These are phyloP conservation scores for Poecilia wingei DNA, from an alignment of 2,797 vertebrate genomes.

Conservation along the genomic window DNA sequence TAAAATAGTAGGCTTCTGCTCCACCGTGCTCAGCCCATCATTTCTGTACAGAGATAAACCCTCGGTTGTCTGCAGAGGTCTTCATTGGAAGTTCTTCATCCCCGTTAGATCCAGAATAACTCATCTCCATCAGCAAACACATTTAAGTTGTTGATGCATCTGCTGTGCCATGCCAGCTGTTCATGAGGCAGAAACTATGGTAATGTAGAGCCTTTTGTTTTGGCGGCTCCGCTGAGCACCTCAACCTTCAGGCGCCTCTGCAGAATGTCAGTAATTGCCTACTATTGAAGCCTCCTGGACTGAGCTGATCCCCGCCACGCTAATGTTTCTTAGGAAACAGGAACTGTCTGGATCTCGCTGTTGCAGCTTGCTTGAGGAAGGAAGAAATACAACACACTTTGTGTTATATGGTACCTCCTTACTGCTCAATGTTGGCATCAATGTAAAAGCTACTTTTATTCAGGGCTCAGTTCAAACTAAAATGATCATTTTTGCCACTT, in stretches of 20 bases:
- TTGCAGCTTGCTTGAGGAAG: conserved; percentile 69
- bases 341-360: conserved; percentile 65
- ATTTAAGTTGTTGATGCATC: conserved; percentile 39
- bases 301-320: conserved; percentile 54
- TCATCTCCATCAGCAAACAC: conserved; percentile 36
- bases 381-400: conserved; percentile 39
- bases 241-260: conserved; percentile 37
- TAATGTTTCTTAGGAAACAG: conserved; percentile 71
- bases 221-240: conserved; percentile 40
- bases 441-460: conserved; percentile 70
- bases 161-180: conserved; percentile 47
- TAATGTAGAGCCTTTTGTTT: conserved; percentile 40
- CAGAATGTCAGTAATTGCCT: conserved; percentile 59
- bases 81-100: conserved; percentile 28
- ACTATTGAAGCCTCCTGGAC: conserved; percentile 58
- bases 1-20: conserved; percentile 61
- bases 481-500: conserved; percentile 65
- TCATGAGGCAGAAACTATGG: conserved; percentile 32
- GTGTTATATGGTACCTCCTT: conserved; percentile 58
- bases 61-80: conserved; percentile 27
- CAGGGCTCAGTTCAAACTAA: conserved; percentile 72
- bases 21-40: conserved; percentile 46
- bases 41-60: conserved; percentile 38
- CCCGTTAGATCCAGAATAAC: conserved; percentile 30
- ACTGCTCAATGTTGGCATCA: conserved; percentile 63